Evolutionary conservation across 2,113 vertebrate species (phyloP).

Genomic region (Erpornis zantholeuca): DNA sequence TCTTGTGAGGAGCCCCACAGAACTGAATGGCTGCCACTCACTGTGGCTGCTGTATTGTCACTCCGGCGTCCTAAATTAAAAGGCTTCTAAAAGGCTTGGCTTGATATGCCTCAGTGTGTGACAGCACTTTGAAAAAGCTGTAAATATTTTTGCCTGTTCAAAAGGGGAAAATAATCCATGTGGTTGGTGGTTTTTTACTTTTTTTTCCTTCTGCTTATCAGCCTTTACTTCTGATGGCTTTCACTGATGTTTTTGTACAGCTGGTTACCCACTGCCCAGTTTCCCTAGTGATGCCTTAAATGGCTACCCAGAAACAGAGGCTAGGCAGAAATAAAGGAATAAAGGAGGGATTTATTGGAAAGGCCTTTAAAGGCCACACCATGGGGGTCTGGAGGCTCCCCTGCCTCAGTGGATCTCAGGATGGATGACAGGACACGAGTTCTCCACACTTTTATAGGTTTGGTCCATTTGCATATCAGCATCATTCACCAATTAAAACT

Average conservation of each 20-base stretch:
- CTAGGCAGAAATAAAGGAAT: too few relatives aligned
- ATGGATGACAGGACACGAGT: too few relatives aligned
- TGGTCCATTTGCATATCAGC: too few relatives aligned
- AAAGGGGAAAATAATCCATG: background rate
- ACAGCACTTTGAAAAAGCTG: background rate
- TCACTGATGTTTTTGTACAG: background rate
- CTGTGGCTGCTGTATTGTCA: background rate
- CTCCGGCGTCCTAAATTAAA: background rate
- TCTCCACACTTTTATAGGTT: too few relatives aligned
- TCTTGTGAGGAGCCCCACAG: background rate
- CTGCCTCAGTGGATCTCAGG: too few relatives aligned
- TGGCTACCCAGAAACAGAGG: too few relatives aligned
- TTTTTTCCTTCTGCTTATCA: background rate
- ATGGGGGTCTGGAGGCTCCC: too few relatives aligned
- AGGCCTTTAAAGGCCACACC: too few relatives aligned
- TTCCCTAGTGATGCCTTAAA: background rate
- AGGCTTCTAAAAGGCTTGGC: background rate
- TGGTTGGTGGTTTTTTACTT: rapidly evolving
- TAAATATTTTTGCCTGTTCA: background rate
- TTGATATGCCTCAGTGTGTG: background rate
- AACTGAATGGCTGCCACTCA: background rate
- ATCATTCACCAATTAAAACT: too few relatives aligned
- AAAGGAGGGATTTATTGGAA: too few relatives aligned
- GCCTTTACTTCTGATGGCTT: background rate
- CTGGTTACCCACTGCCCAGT: background rate